Evolutionary conservation across 2,888 invertebrate genomes (phyloP).

Genomic region (Drosophila histrio): DNA sequence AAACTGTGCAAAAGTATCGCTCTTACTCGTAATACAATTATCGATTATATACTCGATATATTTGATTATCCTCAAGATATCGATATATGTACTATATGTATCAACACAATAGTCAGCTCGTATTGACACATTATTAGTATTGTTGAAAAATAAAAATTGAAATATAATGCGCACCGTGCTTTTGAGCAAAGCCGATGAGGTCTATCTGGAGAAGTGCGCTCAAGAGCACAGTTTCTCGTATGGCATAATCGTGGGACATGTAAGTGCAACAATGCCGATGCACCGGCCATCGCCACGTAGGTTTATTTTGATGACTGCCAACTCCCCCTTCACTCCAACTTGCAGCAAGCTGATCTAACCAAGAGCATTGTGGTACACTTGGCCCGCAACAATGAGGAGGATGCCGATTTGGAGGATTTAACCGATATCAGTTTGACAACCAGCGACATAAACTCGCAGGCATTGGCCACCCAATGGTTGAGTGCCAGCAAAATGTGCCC

Average conservation of each 20-base stretch:
- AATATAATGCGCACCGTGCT: slow-evolving; percentile 86
- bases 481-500: slow-evolving; percentile 95
- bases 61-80: background rate
- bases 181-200: slow-evolving; percentile 88
- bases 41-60: background rate
- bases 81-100: background rate
- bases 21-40: background rate
- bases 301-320: slow-evolving; percentile 39
- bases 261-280: slow-evolving; percentile 77
- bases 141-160: slow-evolving; percentile 32
- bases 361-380: slow-evolving; percentile 92
- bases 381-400: slow-evolving; percentile 89
- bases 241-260: slow-evolving; percentile 93
- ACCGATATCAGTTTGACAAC: slow-evolving; percentile 56
- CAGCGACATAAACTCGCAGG: slow-evolving; percentile 76
- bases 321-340: background rate
- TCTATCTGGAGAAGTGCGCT: slow-evolving; percentile 88
- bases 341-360: slow-evolving; percentile 85
- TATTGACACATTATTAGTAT: slow-evolving; percentile 26
- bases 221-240: slow-evolving; percentile 87
- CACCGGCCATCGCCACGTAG: slow-evolving; percentile 48
- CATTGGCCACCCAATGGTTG: slow-evolving; percentile 88
- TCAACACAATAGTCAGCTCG: slow-evolving; percentile 7
- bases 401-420: slow-evolving; percentile 73
- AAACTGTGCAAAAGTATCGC: background rate